phyloP scores from a whole-genome alignment of 2,113 vertebrate species.

The Erpornis zantholeuca region DNA sequence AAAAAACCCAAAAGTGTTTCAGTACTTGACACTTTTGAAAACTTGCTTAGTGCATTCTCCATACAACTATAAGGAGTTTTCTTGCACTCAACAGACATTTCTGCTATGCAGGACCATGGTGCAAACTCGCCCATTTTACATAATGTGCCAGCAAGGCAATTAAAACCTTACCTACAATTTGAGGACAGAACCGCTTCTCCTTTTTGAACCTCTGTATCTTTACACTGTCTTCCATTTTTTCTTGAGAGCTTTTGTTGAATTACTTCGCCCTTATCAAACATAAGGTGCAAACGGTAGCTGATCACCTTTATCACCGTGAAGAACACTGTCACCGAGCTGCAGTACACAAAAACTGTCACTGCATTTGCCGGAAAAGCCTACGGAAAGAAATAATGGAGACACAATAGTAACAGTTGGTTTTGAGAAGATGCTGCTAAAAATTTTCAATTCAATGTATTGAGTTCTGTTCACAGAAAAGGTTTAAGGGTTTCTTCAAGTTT shows the following conservation, averaged over 20 bases:
- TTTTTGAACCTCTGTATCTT: constrained; percentile 74
- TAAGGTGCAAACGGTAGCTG: constrained; percentile 92
- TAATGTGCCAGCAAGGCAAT: background rate
- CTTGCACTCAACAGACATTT: background rate
- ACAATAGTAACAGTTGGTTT: background rate
- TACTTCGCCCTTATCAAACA: constrained; percentile 90
- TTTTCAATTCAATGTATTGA: background rate
- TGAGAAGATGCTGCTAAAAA: background rate
- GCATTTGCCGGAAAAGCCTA: constrained; percentile 90
- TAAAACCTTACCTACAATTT: constrained; percentile 73
- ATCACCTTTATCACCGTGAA: constrained; percentile 90
- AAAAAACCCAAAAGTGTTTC: too few species aligned
- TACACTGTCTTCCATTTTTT: constrained; percentile 73
- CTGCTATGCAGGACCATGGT: background rate
- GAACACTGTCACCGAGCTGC: constrained; percentile 85
- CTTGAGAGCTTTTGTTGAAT: constrained; percentile 77
- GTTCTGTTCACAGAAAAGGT: background rate
- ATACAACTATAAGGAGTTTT: background rate
- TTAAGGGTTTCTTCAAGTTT: background rate
- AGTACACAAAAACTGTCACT: constrained; percentile 89
- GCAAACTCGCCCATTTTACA: background rate
- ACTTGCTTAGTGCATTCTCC: too few species aligned
- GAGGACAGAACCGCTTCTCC: constrained; percentile 71
- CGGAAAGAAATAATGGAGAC: constrained; percentile 2
- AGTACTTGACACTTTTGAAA: too few species aligned